A percentile compares a stretch with the other conserved stretches of the same genome.
phyloP scores from a whole-genome alignment of 2,888 invertebrate species.

The Siphlonurus alternatus region DNA sequence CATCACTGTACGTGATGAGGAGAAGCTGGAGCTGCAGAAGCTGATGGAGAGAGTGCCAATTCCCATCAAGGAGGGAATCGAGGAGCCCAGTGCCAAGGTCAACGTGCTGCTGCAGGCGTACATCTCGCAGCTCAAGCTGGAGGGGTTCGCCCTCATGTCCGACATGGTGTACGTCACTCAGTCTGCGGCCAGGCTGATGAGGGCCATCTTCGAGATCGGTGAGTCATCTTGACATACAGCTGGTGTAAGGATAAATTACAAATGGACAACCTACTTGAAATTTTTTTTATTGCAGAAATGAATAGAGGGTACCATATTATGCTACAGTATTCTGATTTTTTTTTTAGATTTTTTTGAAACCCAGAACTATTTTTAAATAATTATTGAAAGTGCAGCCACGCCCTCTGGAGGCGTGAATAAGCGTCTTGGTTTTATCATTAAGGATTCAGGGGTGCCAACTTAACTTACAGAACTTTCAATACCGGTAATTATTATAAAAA shows the following conservation, averaged over 20 bases:
- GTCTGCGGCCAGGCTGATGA: slow-evolving; percentile 82
- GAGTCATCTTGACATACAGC: slow-evolving; percentile 6
- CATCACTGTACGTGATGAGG: slow-evolving; percentile 86
- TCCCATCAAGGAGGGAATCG: slow-evolving; percentile 96
- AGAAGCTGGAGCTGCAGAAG: slow-evolving; percentile 91
- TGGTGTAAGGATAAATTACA: background rate
- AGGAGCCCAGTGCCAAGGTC: slow-evolving; percentile 93
- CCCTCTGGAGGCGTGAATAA: too few relatives aligned
- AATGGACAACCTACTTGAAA: too few relatives aligned
- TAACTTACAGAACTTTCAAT: too few relatives aligned
- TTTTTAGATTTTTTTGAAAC: too few relatives aligned
- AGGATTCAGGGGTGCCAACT: too few relatives aligned
- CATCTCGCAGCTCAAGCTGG: slow-evolving; percentile 93
- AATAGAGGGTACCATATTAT: too few relatives aligned
- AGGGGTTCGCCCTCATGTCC: slow-evolving; percentile 96
- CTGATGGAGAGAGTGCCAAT: slow-evolving; percentile 93
- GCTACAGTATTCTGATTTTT: too few relatives aligned
- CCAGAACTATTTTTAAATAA: too few relatives aligned
- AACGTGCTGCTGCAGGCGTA: slow-evolving; percentile 93
- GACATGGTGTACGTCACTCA: slow-evolving; percentile 99
- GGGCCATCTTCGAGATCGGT: slow-evolving; percentile 91
- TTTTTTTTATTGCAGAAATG: too few relatives aligned
- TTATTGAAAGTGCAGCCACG: too few relatives aligned
- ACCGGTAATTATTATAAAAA: too few relatives aligned
- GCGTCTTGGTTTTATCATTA: too few relatives aligned